phyloP scores from a whole-genome alignment of 2,888 invertebrate species.

The Lasioglossum zephyrum region DNA sequence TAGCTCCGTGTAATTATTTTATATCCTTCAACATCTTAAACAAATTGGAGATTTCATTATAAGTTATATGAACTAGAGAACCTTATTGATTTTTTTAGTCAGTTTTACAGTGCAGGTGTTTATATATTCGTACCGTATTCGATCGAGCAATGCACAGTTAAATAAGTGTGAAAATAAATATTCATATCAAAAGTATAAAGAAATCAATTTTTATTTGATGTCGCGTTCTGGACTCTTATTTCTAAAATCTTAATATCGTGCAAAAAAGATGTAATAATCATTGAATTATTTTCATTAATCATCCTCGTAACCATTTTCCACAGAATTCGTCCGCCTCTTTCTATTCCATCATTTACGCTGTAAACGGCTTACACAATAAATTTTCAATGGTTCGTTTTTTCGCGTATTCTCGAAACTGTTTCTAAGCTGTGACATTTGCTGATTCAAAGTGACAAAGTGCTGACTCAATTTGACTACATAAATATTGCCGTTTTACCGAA shows the following conservation, averaged over 20 bases:
- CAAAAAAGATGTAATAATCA: not conserved
- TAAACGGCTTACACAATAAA: not conserved
- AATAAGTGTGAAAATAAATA: not conserved
- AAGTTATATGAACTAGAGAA: not conserved
- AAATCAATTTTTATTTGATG: not conserved
- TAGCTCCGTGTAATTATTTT: conserved; percentile 9
- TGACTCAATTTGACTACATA: not conserved
- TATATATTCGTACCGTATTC: not conserved
- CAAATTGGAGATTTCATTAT: not conserved
- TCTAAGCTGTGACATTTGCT: not conserved
- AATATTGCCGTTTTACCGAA: not conserved
- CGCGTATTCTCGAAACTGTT: not conserved
- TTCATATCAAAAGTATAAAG: not conserved
- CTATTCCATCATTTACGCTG: not conserved
- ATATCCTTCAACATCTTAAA: not conserved
- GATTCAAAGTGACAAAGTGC: not conserved
- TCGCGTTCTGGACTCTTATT: not conserved
- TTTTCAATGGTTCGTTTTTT: not conserved
- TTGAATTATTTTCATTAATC: not conserved
- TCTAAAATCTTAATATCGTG: not conserved
- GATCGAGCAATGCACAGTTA: not conserved
- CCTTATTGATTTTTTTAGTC: not conserved
- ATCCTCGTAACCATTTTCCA: not conserved
- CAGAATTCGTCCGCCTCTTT: not conserved
- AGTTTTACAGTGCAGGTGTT: not conserved